Base-by-base conservation (phyloP, 2,797 vertebrate genomes). In the Nannoperca australis region DNA sequence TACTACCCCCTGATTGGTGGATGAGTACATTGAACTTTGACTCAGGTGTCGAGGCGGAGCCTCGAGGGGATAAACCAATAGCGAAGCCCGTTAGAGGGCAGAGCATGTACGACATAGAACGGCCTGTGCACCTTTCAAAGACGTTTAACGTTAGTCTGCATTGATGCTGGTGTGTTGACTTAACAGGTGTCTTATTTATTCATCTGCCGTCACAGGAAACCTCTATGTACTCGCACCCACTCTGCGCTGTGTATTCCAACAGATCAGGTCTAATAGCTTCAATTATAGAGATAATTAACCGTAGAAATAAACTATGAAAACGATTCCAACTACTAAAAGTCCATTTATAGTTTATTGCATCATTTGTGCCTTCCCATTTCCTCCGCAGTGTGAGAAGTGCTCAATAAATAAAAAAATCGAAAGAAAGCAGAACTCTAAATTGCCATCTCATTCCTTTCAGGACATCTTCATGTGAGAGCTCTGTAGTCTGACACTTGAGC, bases 401-500 rank as follows among this genome's bases (percentile, higher is more conserved):
- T 78, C 30, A 12, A 6, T 13, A 17, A 42, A 54, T 70, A 9
- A 56, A 47, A 47, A 68, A 61, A 27, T 27, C 24, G 2, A 14
- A 34, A 20, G 40, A 40, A 32, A 20, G 7, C 22, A 55, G 50
- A 55, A 49, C 6, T 66, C 42, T 32, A 64, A 71, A 55, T n/a
- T 71, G 18, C 13, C 9, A 1, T 60, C 8, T 49, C 30, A 22
- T 54, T 66, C 17, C 64, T 74, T 65, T 71, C 53, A 40, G 18
- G 47, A n/a, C 10, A 4, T 71, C 54, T 66, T 59, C 74, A 22
- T 50, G 53, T 55, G 42, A 63, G 32, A 60, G 49, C 34, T 65
- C 38, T 58, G 64, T 69, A 27, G 38, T 77, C n/a, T 53, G 63
- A 72, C 63, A 78, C 59, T 47, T 59, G 8, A 64, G 65, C n/a